These are phyloP conservation scores for Drosophila tropicalis DNA, from an alignment of 1,140 invertebrate genomes.

Conservation along the genomic window DNA sequence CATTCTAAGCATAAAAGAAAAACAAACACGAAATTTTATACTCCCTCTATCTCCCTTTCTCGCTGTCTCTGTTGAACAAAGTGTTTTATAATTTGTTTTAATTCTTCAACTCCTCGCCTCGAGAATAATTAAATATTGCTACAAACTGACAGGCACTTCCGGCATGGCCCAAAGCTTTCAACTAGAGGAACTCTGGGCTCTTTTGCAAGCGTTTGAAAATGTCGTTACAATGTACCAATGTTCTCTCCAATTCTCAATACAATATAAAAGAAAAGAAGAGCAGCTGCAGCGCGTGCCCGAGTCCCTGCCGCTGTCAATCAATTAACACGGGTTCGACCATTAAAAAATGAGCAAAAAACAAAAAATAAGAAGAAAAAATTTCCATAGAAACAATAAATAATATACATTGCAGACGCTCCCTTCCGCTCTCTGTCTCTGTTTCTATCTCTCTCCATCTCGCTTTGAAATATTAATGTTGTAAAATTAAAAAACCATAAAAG, in stretches of 20 bases:
- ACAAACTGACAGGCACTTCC: slow-evolving; percentile 45
- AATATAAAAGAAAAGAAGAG: slow-evolving; percentile 1
- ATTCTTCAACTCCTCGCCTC: too few species aligned
- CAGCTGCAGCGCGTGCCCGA: slow-evolving; percentile 20
- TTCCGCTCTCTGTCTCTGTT: not conserved
- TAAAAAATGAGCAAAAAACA: slow-evolving; percentile 24
- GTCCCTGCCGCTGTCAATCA: slow-evolving; percentile 36
- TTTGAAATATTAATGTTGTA: slow-evolving; percentile 56
- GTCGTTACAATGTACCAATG: not conserved
- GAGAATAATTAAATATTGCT: slow-evolving; percentile 32
- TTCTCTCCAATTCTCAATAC: not conserved
- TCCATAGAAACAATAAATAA: slow-evolving; percentile 27
- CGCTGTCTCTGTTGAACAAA: not conserved
- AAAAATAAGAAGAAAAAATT: slow-evolving; percentile 26
- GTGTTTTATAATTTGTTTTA: slow-evolving; percentile 7
- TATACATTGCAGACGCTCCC: slow-evolving; percentile 24
- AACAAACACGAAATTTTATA: too few species aligned
- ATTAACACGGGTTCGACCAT: slow-evolving; percentile 39
- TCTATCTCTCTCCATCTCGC: not conserved
- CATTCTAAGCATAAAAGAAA: too few species aligned
- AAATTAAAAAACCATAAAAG: slow-evolving; percentile 68
- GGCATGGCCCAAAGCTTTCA: slow-evolving; percentile 5
- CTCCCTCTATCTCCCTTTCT: too few species aligned
- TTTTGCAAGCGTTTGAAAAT: slow-evolving; percentile 1
- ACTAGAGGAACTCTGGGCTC: not conserved